A percentile compares a stretch with the other conserved stretches of the same genome.
These are phyloP conservation scores for Mesorhabditis sp. DNA, from an alignment of 2,888 invertebrate species.

Conservation along the genomic window DNA sequence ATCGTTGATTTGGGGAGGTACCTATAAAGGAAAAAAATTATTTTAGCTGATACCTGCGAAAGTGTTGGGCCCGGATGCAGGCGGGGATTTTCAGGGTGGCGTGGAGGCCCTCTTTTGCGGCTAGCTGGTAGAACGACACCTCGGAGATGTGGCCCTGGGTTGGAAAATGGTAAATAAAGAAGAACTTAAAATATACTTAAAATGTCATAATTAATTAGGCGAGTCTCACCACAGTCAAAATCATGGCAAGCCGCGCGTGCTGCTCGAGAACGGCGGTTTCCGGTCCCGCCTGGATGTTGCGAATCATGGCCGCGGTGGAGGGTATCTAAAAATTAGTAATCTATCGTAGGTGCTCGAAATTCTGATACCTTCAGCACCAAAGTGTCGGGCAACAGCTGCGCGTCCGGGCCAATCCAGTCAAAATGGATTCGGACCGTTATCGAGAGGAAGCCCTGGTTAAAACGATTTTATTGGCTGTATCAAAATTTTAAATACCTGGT, in stretches of 20 bases:
- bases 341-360: not conserved
- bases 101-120: not conserved
- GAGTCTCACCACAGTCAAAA: not conserved
- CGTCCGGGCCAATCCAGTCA: not conserved
- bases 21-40: too few species aligned
- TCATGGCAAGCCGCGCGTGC: slow-evolving; percentile 3
- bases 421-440: not conserved
- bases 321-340: not conserved
- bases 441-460: not conserved
- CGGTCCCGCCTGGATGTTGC: not conserved
- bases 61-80: slow-evolving; percentile 2
- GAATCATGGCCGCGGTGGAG: not conserved
- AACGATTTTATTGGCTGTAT: too few species aligned
- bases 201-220: not conserved
- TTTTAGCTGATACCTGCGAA: not conserved
- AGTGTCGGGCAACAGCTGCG: not conserved
- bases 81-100: not conserved
- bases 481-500: not conserved
- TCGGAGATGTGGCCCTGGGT: slow-evolving; percentile 6
- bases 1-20: too few species aligned
- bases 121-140: not conserved
- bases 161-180: not conserved
- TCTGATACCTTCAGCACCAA: not conserved
- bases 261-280: not conserved
- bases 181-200: not conserved